Conservation (phyloP, 1,140 invertebrate species). For the Idris sp. region DNA sequence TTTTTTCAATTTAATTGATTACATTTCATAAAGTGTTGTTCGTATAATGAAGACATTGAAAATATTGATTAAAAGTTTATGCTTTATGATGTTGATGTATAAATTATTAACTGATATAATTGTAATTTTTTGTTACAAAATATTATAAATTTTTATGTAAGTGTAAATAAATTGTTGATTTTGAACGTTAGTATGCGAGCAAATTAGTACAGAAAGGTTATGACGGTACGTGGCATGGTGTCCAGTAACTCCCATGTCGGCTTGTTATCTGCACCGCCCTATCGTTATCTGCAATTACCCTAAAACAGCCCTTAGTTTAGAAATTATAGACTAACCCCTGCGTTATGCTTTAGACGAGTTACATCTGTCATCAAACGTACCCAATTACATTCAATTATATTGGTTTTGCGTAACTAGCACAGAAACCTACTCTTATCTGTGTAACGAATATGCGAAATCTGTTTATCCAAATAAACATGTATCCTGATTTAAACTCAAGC, state of each 20-base stretch:
- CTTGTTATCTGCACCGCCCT: constrained; percentile 77
- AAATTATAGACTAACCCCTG: constrained; percentile 76
- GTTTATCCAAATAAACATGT: too few relatives aligned
- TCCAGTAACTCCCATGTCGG: constrained; percentile 77
- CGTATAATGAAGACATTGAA: too few relatives aligned
- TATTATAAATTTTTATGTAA: too few relatives aligned
- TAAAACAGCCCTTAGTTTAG: constrained; percentile 78
- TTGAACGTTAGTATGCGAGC: constrained; percentile 24
- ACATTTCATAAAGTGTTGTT: too few relatives aligned
- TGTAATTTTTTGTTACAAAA: too few relatives aligned
- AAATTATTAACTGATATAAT: too few relatives aligned
- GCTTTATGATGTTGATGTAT: too few relatives aligned
- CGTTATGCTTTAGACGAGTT: constrained; percentile 64
- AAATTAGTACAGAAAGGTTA: constrained; percentile 66
- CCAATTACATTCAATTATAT: constrained; percentile 71
- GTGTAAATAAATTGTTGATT: constrained; percentile 31
- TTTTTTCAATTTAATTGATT: too few relatives aligned
- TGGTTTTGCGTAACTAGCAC: constrained; percentile 40
- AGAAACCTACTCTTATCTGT: constrained; percentile 45
- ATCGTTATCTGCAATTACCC: constrained; percentile 79
- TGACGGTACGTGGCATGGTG: constrained; percentile 70
- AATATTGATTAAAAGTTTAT: too few relatives aligned
- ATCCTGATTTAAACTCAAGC: too few relatives aligned
- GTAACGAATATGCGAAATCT: constrained; percentile 27
- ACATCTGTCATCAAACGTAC: constrained; percentile 73